Conservation (phyloP, 2,113 vertebrate species). For the Cariama cristata region DNA sequence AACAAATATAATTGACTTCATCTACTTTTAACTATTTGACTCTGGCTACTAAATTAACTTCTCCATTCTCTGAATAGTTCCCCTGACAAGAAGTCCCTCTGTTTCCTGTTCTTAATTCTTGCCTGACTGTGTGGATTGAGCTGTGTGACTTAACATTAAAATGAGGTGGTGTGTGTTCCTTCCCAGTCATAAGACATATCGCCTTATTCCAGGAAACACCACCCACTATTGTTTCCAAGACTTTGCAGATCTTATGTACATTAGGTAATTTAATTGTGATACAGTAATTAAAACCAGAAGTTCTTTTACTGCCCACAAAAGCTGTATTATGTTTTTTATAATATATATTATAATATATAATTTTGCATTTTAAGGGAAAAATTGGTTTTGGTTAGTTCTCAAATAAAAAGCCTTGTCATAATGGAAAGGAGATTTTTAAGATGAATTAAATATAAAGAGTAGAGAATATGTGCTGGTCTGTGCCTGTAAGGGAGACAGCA, state of each 20-base stretch:
- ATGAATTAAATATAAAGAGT: background rate
- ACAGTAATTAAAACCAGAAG: background rate
- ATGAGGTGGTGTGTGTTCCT: background rate
- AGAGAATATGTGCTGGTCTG: background rate
- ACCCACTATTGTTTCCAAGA: background rate
- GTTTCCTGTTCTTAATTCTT: background rate
- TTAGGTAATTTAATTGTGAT: background rate
- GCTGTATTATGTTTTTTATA: background rate
- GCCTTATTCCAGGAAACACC: slow-evolving; percentile 17
- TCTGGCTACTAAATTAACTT: background rate
- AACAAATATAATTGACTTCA: background rate
- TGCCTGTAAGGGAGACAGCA: background rate
- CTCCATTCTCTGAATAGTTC: background rate
- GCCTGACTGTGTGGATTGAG: background rate
- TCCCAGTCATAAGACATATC: background rate
- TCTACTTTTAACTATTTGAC: background rate
- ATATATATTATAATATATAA: background rate
- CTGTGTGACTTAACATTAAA: background rate
- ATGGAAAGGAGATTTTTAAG: background rate
- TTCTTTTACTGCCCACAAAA: background rate
- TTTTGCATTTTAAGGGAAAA: background rate
- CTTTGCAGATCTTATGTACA: background rate
- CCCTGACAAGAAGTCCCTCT: background rate
- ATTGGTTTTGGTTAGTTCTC: background rate
- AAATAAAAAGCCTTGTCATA: background rate